phyloP scores from a whole-genome alignment of 2,797 vertebrate genomes.

The Sebastes steindachneri region DNA sequence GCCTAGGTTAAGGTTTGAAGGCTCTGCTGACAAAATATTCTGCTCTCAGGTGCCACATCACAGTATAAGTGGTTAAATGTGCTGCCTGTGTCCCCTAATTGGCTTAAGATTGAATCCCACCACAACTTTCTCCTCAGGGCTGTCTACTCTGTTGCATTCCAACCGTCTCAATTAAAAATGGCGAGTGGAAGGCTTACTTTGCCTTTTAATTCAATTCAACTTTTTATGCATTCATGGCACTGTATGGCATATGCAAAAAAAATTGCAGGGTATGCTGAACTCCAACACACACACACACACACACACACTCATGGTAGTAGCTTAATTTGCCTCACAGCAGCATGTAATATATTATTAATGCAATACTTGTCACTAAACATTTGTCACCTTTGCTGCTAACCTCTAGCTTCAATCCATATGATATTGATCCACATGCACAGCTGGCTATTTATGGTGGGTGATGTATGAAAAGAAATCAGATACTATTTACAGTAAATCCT shows the following conservation, averaged over 20 bases:
- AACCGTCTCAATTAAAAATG: not conserved
- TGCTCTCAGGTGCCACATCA: slow-evolving; percentile 19
- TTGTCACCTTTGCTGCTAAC: slow-evolving; percentile 23
- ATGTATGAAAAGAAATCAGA: not conserved
- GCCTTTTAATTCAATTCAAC: slow-evolving; percentile 11
- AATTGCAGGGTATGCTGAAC: not conserved
- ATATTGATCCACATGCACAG: slow-evolving; percentile 31
- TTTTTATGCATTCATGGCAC: not conserved
- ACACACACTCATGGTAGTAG: not conserved
- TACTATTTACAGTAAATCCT: not conserved
- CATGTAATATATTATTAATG: slow-evolving; percentile 7
- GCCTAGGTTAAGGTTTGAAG: slow-evolving; percentile 21
- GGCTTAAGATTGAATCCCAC: slow-evolving; percentile 29
- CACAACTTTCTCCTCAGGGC: not conserved
- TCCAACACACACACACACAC: not conserved
- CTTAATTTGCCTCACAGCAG: slow-evolving; percentile 1
- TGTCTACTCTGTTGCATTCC: not conserved
- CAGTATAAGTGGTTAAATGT: slow-evolving; percentile 22
- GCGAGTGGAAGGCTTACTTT: not conserved
- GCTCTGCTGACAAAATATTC: slow-evolving; percentile 29
- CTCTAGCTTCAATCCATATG: slow-evolving; percentile 33
- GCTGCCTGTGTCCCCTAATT: slow-evolving; percentile 33
- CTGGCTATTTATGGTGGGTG: not conserved
- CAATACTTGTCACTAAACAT: slow-evolving; percentile 27
- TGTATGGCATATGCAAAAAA: not conserved